Evolutionary conservation across 1,140 invertebrate genomes (phyloP).

Genomic region (Brachionus asplanchnoidis): DNA sequence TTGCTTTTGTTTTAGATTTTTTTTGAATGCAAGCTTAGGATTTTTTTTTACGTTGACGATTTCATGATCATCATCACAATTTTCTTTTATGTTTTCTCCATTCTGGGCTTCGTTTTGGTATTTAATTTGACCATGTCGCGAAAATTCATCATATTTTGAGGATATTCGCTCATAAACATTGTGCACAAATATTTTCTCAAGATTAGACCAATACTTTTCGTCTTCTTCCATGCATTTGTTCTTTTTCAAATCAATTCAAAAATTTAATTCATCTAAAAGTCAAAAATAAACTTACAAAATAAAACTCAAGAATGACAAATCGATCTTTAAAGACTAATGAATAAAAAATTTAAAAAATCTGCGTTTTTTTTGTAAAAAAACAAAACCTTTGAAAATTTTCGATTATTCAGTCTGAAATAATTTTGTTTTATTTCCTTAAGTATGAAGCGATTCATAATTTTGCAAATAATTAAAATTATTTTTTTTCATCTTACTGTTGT

Average conservation of each 20-base stretch:
- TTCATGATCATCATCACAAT: not conserved
- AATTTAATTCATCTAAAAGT: not conserved
- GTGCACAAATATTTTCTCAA: constrained; percentile 87
- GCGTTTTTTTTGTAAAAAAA: not conserved
- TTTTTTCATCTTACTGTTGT: not conserved
- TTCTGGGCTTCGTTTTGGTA: not conserved
- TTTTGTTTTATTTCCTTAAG: not conserved
- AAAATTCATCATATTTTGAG: constrained; percentile 50
- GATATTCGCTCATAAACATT: constrained; percentile 83
- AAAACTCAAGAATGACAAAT: not conserved
- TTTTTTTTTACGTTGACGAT: not conserved
- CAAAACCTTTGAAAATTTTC: not conserved
- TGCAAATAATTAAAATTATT: not conserved
- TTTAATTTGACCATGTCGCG: not conserved
- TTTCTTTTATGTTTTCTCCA: not conserved
- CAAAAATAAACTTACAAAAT: not conserved
- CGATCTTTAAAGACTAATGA: not conserved
- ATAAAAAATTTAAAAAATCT: not conserved
- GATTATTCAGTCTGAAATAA: not conserved
- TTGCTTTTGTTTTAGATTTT: not conserved
- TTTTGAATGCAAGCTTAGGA: constrained; percentile 19
- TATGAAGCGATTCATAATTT: not conserved
- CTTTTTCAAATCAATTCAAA: not conserved
- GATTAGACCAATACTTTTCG: constrained; percentile 44
- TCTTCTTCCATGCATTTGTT: constrained; percentile 24